Percentiles rank a stretch among this genome's conserved stretches.
Evolutionary conservation across 2,888 invertebrate species (phyloP).

Genomic region (Agrochola litura): DNA sequence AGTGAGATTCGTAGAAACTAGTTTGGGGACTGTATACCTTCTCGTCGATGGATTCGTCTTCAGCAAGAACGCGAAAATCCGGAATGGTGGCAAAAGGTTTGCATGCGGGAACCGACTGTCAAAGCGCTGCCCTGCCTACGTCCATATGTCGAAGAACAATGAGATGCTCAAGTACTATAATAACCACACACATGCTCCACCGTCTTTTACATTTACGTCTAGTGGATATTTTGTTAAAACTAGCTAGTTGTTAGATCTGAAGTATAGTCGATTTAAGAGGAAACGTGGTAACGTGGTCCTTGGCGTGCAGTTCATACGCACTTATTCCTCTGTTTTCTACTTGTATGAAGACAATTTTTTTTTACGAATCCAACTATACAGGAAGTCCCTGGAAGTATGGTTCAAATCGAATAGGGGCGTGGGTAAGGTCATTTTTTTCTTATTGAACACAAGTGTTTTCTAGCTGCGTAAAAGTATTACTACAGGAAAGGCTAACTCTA

Average conservation of each 20-base stretch:
- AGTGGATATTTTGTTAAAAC: slow-evolving; percentile 54
- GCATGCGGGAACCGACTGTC: slow-evolving; percentile 68
- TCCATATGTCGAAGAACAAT: slow-evolving; percentile 67
- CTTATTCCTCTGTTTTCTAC: not conserved
- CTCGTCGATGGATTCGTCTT: slow-evolving; percentile 70
- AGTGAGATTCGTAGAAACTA: slow-evolving; percentile 66
- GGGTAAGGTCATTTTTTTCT: too few relatives aligned
- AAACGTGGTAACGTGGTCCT: not conserved
- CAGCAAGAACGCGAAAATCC: slow-evolving; percentile 65
- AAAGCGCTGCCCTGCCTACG: slow-evolving; percentile 62
- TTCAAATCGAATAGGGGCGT: too few relatives aligned
- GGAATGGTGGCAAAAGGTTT: slow-evolving; percentile 63
- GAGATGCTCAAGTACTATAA: slow-evolving; percentile 58
- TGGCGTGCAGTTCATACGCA: too few relatives aligned
- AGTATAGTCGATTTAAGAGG: not conserved
- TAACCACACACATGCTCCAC: slow-evolving; percentile 64
- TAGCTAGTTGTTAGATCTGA: not conserved
- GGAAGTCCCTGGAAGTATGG: too few relatives aligned
- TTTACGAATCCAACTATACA: too few relatives aligned
- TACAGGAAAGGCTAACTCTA: too few relatives aligned
- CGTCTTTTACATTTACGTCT: slow-evolving; percentile 47
- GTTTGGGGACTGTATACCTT: slow-evolving; percentile 60
- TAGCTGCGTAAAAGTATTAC: too few relatives aligned
- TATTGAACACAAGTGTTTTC: too few relatives aligned
- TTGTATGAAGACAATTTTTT: too few relatives aligned